Conservation (phyloP, 2,888 invertebrate species). For the Aspidiotus rigidus region DNA sequence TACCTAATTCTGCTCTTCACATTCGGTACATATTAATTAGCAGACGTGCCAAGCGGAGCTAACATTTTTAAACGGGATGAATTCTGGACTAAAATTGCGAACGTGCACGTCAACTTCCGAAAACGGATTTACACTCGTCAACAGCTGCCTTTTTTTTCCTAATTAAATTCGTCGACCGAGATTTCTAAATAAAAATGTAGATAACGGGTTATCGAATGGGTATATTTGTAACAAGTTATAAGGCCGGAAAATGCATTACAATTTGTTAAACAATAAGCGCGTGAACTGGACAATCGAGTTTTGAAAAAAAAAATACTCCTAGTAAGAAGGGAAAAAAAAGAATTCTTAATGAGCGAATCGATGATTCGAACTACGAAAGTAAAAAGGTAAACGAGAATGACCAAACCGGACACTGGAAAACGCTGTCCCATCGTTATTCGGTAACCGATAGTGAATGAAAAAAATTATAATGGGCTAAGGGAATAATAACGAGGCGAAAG, state of each 20-base stretch:
- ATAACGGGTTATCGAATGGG: background rate
- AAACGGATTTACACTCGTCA: constrained; percentile 2
- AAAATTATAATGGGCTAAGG: background rate
- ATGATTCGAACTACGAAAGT: background rate
- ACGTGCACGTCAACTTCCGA: background rate
- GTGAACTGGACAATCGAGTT: background rate
- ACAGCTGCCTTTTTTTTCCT: background rate
- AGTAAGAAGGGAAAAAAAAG: too few species aligned
- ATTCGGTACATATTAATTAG: too few species aligned
- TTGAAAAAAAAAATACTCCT: background rate
- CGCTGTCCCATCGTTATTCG: background rate
- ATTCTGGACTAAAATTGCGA: background rate
- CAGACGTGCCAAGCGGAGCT: too few species aligned
- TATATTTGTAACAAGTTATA: constrained; percentile 4
- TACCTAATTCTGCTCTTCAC: too few species aligned
- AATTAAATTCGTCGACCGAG: constrained; percentile 2
- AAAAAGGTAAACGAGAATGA: background rate
- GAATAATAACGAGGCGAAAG: constrained; percentile 1
- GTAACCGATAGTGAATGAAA: background rate
- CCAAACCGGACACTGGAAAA: constrained; percentile 4
- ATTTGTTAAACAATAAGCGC: background rate
- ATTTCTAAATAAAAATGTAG: background rate
- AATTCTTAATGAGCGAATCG: constrained; percentile 1
- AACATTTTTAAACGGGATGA: too few species aligned
- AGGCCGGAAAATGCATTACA: background rate